These are phyloP conservation scores for Onychomys arenicola DNA, from an alignment of 2,797 vertebrate species.

Conservation along the genomic window DNA sequence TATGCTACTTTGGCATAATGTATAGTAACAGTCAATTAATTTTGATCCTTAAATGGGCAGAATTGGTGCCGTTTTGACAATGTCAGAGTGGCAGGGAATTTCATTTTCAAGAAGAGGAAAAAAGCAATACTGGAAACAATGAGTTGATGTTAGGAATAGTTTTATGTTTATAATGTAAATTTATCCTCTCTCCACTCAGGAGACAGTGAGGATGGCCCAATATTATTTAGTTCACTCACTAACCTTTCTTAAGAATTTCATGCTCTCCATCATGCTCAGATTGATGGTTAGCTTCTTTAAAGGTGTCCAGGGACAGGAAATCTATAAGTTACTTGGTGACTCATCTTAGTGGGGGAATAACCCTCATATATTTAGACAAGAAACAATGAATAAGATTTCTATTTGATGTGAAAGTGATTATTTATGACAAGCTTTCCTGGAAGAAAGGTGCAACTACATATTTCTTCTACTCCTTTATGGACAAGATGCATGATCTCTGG, in stretches of 20 bases:
- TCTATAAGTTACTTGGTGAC: conserved; percentile 59
- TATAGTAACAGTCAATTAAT: conserved; percentile 33
- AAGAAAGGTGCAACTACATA: not conserved
- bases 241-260: not conserved
- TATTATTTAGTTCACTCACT: conserved; percentile 26
- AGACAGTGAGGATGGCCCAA: not conserved
- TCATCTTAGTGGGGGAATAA: not conserved
- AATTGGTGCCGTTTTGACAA: conserved; percentile 41
- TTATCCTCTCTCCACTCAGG: not conserved
- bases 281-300: conserved; percentile 63
- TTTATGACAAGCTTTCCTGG: not conserved
- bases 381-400: conserved; percentile 80
- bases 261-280: conserved; percentile 38
- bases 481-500: not conserved
- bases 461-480: not conserved
- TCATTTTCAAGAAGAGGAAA: not conserved
- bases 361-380: not conserved
- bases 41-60: conserved; percentile 19
- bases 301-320: conserved; percentile 63
- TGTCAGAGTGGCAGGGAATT: not conserved
- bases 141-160: not conserved
- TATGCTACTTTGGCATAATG: not conserved
- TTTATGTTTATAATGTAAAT: not conserved
- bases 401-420: conserved; percentile 40
- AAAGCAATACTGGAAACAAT: conserved; percentile 17